Evolutionary conservation across 2,113 vertebrate genomes (phyloP).

Genomic region (Laticauda laticaudata): DNA sequence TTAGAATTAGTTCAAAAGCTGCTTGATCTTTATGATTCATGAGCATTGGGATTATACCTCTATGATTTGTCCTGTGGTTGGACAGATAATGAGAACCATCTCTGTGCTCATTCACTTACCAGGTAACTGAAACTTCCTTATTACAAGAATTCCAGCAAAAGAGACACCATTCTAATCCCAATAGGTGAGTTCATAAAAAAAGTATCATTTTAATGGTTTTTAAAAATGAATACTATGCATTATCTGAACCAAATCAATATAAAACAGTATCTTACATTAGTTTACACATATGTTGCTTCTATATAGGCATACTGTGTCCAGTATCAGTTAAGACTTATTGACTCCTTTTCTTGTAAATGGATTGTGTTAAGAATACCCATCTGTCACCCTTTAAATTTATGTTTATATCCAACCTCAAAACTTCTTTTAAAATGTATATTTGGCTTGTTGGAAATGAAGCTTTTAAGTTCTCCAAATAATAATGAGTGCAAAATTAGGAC

Average conservation of each 20-base stretch:
- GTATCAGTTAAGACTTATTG: background rate
- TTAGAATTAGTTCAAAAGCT: background rate
- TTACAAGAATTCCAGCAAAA: background rate
- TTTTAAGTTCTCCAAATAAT: background rate
- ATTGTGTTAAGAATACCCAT: background rate
- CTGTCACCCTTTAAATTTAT: background rate
- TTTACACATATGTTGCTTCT: background rate
- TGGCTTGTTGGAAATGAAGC: background rate
- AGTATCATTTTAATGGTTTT: background rate
- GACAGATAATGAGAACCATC: background rate
- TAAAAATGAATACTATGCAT: background rate
- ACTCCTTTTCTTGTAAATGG: background rate
- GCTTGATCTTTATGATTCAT: background rate
- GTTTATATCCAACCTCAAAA: background rate
- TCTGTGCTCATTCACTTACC: background rate
- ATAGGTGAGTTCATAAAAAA: background rate
- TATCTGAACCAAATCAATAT: background rate
- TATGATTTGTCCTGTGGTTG: background rate
- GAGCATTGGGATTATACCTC: background rate
- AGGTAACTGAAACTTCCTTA: background rate
- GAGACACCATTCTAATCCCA: background rate
- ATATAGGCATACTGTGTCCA: background rate
- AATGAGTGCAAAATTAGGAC: background rate
- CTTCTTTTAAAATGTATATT: background rate
- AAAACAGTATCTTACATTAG: background rate